Evolutionary conservation across 2,797 vertebrate species (phyloP), one percentile per base, ranked within the genome.

Genomic region (Poeciliopsis paucimaculata): DNA sequence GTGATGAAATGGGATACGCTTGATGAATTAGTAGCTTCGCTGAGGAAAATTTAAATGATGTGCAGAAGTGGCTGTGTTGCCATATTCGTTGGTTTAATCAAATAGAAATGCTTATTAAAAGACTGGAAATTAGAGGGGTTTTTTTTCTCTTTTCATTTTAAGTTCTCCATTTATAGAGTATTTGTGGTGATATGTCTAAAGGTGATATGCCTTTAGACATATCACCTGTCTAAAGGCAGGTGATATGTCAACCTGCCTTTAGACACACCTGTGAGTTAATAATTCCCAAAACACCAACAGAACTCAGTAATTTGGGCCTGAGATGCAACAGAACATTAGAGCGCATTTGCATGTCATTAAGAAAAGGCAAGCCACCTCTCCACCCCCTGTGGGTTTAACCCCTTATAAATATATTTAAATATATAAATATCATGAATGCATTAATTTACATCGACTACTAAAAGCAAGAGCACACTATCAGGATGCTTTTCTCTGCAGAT

Each of bases 351-450:
- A 96, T 96, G 83, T 95, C 91, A 95, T 96, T 96, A 95, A 90
- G 86, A 93, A 91, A 91, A 92, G 89, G 80, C 87, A 86, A 88
- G 82, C 90, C 87, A 76, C 90, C 91, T 83, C 91, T 26, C 49
- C 20, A 13, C 94, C 66, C 91, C 92, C 93, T 89, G 87, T 93
- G 94, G 95, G 88, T 93, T 94, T 93, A 92, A 94, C 91, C 89
- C 88, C 94, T 95, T 94, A 96, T 96, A 95, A 96, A 96, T 95
- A 95, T 94, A 95, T 96, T 96, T 95, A 94, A 95, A 95, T 96
- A 95, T 93, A 95, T 96, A 95, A 95, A 95, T 96, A 94, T 95
- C 92, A 95, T 95, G 94, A 95, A 96, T 95, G 94, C 91, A 94
- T 95, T 93, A 94, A 95, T 95, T 93, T 91, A 83, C 85, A 92